Evolutionary conservation across 2,888 invertebrate genomes (phyloP), one percentile per base, ranked within the genome.

Genomic region (Cephus runcator): DNA sequence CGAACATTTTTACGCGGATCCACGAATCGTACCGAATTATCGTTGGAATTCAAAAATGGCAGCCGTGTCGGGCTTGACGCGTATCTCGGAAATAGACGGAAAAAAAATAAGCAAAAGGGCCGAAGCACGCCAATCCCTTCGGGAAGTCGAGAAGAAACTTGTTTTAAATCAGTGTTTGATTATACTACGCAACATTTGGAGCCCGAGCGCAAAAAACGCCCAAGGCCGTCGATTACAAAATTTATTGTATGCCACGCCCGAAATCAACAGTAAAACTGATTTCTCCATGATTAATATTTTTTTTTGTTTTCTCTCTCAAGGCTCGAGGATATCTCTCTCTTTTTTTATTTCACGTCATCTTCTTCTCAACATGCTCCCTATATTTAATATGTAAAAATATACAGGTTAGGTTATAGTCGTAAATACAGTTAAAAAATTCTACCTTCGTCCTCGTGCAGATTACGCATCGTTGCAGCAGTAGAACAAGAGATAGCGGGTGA

Each of bases 141-240:
- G 85, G 84, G 83, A 85, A 88, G 81, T 85, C 85, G 87, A 84
- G 85, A 83, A 81, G 83, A 79, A 88, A 86, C 85, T 84, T 88
- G 85, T 86, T 85, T 85, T 86, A 84, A 84, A 86, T 88, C 87
- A 86, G 85, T 87, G 87, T 89, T 89, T 89, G 90, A 90, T 90
- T 90, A 90, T 90, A 90, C 90, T 89, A 90, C 89, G 90, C 89
- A 90, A 90, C 88, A 86, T 88, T 86, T 87, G 84, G 83, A 82
- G 84, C 86, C 86, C 83, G 84, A 83, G 83, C 85, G 86, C 85
- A 83, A 88, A 85, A 88, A 81, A 82, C 87, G 84, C 81, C 84
- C 83, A 82, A 83, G 85, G 85, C 85, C 86, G 83, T 81, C 85
- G 86, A 87, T 88, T 89, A 88, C 87, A 88, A 86, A 88, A 86